phyloP scores from a whole-genome alignment of 1,140 invertebrate genomes.

The Drosophila mayri region DNA sequence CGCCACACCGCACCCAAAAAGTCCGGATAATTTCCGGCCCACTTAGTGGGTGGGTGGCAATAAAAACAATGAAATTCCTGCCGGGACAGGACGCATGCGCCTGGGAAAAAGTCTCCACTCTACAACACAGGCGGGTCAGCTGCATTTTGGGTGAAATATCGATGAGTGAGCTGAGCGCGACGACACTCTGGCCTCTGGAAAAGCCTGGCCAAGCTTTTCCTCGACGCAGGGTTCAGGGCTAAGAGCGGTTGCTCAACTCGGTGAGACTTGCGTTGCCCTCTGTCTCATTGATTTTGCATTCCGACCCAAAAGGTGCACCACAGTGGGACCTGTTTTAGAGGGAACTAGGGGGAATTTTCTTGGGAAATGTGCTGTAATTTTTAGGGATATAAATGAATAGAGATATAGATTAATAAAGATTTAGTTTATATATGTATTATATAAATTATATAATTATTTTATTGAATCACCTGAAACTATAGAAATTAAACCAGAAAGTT shows the following conservation, averaged over 20 bases:
- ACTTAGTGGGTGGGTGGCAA: constrained; percentile 27
- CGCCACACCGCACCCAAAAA: constrained; percentile 60
- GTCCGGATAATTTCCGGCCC: constrained; percentile 67
- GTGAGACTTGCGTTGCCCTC: constrained; percentile 17
- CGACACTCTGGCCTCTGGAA: constrained; percentile 40
- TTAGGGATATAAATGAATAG: neutral
- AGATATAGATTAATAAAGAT: too few relatives aligned
- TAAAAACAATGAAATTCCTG: constrained; percentile 22
- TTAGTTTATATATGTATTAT: too few relatives aligned
- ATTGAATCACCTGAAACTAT: neutral
- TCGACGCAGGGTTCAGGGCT: constrained; percentile 65
- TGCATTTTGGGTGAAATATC: constrained; percentile 59
- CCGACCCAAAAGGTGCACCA: neutral
- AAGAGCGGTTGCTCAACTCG: constrained; percentile 73
- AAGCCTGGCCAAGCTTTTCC: constrained; percentile 50
- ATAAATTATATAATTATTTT: too few relatives aligned
- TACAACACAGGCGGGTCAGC: constrained; percentile 52
- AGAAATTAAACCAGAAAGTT: neutral
- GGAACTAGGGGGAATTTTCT: neutral
- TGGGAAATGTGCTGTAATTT: neutral
- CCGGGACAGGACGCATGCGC: constrained; percentile 59
- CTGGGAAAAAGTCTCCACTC: constrained; percentile 37
- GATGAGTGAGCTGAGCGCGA: constrained; percentile 33
- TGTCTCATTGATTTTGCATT: constrained; percentile 53
- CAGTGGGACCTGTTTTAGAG: neutral